Percentiles rank a stretch among this genome's conserved stretches.
Conservation (phyloP, 2,113 vertebrate genomes). For the Macquaria ambigua region DNA sequence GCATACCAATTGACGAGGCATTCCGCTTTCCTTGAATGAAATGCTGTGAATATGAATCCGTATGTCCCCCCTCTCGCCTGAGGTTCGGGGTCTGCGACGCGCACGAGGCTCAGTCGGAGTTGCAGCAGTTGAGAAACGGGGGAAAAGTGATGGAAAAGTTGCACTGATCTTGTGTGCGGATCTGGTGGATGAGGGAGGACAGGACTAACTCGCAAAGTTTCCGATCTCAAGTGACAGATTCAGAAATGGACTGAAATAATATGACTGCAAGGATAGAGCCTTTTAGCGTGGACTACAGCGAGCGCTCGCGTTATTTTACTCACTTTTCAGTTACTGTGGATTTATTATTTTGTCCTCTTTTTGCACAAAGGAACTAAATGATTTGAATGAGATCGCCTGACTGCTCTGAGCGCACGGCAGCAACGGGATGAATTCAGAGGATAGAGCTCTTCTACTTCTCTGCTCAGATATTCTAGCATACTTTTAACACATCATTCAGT, state of each 20-base stretch:
- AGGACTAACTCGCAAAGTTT: constrained; percentile 74
- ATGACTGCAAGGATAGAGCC: constrained; percentile 63
- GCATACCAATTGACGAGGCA: constrained; percentile 74
- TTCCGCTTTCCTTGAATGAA: constrained; percentile 83
- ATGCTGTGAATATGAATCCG: constrained; percentile 74
- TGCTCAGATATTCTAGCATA: constrained; percentile 3
- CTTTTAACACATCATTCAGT: constrained; percentile 34
- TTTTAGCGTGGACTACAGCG: constrained; percentile 48
- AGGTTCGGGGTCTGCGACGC: constrained; percentile 67
- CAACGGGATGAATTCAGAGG: constrained; percentile 69
- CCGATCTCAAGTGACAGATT: constrained; percentile 71
- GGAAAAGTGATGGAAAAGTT: constrained; percentile 80
- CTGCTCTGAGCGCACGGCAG: constrained; percentile 49
- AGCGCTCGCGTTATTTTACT: constrained; percentile 13
- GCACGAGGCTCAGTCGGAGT: constrained; percentile 41
- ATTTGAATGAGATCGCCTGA: constrained; percentile 51
- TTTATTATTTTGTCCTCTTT: constrained; percentile 37
- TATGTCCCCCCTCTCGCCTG: constrained; percentile 68
- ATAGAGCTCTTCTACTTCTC: constrained; percentile 37
- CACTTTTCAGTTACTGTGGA: constrained; percentile 45
- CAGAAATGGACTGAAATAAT: constrained; percentile 71
- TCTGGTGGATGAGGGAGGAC: constrained; percentile 65
- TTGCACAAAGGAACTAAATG: constrained; percentile 50
- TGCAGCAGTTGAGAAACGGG: constrained; percentile 23
- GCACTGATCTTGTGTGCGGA: constrained; percentile 62